phyloP scores from a whole-genome alignment of 1,140 invertebrate genomes.

The Nylanderia fulva region DNA sequence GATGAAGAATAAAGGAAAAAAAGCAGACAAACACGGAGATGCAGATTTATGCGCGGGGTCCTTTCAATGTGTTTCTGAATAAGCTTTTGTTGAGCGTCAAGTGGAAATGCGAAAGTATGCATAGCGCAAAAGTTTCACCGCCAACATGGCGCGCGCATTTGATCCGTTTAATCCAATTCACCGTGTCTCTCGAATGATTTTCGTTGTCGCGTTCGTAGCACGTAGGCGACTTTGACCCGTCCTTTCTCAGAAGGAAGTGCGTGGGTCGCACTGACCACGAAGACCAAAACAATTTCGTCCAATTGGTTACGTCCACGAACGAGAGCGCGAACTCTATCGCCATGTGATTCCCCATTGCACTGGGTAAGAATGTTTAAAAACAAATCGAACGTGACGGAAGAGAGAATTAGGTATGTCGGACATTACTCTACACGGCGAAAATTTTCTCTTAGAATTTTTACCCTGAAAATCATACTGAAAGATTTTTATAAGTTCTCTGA shows the following conservation, averaged over 20 bases:
- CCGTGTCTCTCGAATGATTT: conserved; percentile 52
- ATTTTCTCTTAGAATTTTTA: too few species aligned
- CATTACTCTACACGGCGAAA: too few species aligned
- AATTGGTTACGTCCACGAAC: conserved; percentile 75
- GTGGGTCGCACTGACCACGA: conserved; percentile 61
- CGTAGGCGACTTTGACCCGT: conserved; percentile 44
- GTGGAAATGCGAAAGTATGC: conserved; percentile 33
- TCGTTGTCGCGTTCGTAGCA: conserved; percentile 26
- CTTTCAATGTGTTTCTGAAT: conserved; percentile 24
- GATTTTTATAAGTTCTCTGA: too few species aligned
- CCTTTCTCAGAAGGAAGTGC: conserved; percentile 68
- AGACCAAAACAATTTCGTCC: conserved; percentile 57
- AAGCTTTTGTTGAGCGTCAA: conserved; percentile 32
- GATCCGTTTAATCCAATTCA: conserved; percentile 51
- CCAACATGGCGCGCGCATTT: conserved; percentile 29
- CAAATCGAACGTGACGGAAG: conserved; percentile 4
- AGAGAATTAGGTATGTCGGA: background rate
- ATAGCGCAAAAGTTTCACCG: conserved; percentile 31
- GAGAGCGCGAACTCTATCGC: background rate
- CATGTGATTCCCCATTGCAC: conserved; percentile 10
- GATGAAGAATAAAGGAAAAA: background rate
- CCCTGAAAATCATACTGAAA: too few species aligned
- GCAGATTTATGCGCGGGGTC: conserved; percentile 8
- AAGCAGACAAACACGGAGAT: background rate
- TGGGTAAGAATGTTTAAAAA: background rate